Evolutionary conservation across 2,888 invertebrate genomes (phyloP).

Genomic region (Rapana venosa): DNA sequence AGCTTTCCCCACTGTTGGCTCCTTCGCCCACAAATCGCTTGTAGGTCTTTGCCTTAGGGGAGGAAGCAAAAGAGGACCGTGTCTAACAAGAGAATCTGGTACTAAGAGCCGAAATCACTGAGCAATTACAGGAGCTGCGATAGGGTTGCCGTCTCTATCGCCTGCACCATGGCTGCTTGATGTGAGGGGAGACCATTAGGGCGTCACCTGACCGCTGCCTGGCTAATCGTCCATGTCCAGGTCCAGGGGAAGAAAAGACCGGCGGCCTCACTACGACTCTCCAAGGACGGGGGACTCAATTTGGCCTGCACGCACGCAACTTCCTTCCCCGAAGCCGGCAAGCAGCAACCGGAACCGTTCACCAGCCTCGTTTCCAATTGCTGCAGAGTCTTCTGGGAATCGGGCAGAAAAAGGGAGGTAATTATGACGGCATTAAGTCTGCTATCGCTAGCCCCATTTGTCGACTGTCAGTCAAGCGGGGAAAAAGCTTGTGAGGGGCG

Average conservation of each 20-base stretch:
- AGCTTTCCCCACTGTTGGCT: not conserved
- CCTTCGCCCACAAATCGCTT: not conserved
- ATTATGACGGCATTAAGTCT: slow-evolving; percentile 42
- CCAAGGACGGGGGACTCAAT: slow-evolving; percentile 34
- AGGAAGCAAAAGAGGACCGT: not conserved
- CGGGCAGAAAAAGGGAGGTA: slow-evolving; percentile 38
- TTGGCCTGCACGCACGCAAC: slow-evolving; percentile 32
- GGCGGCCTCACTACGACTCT: slow-evolving; percentile 25
- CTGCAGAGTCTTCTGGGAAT: slow-evolving; percentile 33
- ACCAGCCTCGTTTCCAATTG: slow-evolving; percentile 33
- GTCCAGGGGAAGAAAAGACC: not conserved
- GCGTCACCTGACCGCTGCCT: slow-evolving; percentile 31
- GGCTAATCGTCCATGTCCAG: slow-evolving; percentile 34
- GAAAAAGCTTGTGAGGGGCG: not conserved
- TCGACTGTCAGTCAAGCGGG: slow-evolving; percentile 35
- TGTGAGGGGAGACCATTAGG: slow-evolving; percentile 37
- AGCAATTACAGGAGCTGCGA: slow-evolving; percentile 15
- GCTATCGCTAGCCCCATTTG: slow-evolving; percentile 36
- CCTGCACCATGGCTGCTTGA: slow-evolving; percentile 17
- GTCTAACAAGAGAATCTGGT: slow-evolving; percentile 27
- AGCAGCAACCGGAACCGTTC: slow-evolving; percentile 39
- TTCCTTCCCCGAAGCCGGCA: not conserved
- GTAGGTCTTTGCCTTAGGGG: slow-evolving; percentile 6
- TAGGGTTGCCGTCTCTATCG: slow-evolving; percentile 6
- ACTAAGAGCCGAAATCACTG: slow-evolving; percentile 28